Evolutionary conservation across 2,888 invertebrate species (phyloP).

Genomic region (Drosophila mulleri): DNA sequence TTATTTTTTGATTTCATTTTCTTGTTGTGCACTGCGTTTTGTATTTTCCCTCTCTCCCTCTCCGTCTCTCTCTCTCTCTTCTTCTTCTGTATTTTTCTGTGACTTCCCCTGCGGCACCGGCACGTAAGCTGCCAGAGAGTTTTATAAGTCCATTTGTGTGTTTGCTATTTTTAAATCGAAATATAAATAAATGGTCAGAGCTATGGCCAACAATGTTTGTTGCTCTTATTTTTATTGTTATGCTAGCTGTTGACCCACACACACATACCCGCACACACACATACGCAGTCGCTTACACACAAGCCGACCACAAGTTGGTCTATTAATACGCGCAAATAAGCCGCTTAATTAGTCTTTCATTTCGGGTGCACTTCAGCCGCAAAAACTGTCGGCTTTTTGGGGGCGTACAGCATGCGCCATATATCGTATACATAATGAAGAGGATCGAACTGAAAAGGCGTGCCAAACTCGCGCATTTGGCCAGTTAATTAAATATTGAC

Average conservation of each 20-base stretch:
- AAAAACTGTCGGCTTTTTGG: constrained; percentile 76
- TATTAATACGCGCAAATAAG: constrained; percentile 79
- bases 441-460: constrained; percentile 58
- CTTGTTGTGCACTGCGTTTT: constrained; percentile 25
- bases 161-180: constrained; percentile 75
- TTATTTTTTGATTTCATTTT: constrained; percentile 10
- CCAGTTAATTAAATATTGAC: constrained; percentile 75
- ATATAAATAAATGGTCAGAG: constrained; percentile 70
- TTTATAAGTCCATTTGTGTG: constrained; percentile 76
- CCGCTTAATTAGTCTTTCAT: constrained; percentile 81
- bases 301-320: constrained; percentile 71
- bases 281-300: constrained; percentile 5
- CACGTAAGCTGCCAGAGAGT: constrained; percentile 69
- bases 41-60: not conserved
- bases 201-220: constrained; percentile 14
- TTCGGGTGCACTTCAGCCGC: constrained; percentile 65
- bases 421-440: constrained; percentile 68
- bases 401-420: constrained; percentile 41
- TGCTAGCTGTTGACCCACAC: constrained; percentile 42
- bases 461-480: constrained; percentile 53
- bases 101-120: constrained; percentile 27
- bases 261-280: constrained; percentile 20
- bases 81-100: not conserved
- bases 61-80: too few species aligned
- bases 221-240: constrained; percentile 40